A percentile compares a stretch with the other conserved stretches of the same genome.
These are phyloP conservation scores for Pachycephus smyrnensis DNA, from an alignment of 2,888 invertebrate genomes.

Conservation along the genomic window DNA sequence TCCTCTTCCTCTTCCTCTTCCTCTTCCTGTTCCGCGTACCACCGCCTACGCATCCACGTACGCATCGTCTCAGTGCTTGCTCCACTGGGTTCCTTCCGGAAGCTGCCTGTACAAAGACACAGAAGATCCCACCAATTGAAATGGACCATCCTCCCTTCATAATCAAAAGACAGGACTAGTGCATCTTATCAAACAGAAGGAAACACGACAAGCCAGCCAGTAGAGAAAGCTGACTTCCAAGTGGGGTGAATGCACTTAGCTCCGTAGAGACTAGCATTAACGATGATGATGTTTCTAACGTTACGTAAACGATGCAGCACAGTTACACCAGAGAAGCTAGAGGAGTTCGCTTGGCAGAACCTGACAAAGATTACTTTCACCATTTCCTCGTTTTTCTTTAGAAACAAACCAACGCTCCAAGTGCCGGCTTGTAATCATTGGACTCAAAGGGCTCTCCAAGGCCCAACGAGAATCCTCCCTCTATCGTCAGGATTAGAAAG, in stretches of 20 bases:
- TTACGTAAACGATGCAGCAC: conserved; percentile 44
- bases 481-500: not conserved
- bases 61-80: not conserved
- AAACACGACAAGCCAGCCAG: not conserved
- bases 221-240: not conserved
- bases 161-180: not conserved
- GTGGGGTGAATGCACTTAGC: conserved; percentile 58
- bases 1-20: conserved; percentile 30
- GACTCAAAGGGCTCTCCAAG: not conserved
- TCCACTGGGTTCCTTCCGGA: not conserved
- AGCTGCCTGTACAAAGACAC: not conserved
- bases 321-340: not conserved
- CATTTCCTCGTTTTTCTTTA: not conserved
- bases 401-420: not conserved
- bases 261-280: conserved; percentile 41
- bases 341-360: not conserved
- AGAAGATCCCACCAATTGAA: conserved; percentile 32
- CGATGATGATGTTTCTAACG: conserved; percentile 54
- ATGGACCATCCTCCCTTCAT: not conserved
- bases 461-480: not conserved
- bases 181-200: not conserved
- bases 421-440: not conserved
- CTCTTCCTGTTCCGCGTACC: conserved; percentile 48
- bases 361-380: not conserved
- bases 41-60: conserved; percentile 24